Percentiles rank a stretch among this genome's conserved stretches.
Evolutionary conservation across 2,797 vertebrate genomes (phyloP).

Genomic region (Clarias laeviceps): DNA sequence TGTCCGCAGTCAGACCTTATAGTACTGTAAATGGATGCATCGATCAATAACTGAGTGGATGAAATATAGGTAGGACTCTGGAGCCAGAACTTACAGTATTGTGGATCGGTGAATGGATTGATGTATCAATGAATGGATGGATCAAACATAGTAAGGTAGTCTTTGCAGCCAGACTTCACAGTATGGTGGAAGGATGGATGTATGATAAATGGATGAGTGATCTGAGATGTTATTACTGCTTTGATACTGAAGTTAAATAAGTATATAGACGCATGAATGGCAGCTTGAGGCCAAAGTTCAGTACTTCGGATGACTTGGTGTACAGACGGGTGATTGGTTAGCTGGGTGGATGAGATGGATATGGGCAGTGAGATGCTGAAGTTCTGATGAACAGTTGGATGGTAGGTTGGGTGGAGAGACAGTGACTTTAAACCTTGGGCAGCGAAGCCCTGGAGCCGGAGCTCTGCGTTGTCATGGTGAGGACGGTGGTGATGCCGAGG

Average conservation of each 20-base stretch:
- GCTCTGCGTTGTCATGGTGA: constrained; percentile 97
- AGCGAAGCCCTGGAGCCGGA: constrained; percentile 92
- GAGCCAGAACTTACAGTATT: too few relatives aligned
- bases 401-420: not conserved
- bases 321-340: not conserved
- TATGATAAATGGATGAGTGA: not conserved
- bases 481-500: constrained; percentile 92
- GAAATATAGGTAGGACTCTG: too few relatives aligned
- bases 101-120: not conserved
- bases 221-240: too few relatives aligned
- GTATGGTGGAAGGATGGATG: not conserved
- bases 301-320: not conserved
- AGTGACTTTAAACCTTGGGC: constrained; percentile 81
- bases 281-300: not conserved
- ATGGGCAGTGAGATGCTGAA: not conserved
- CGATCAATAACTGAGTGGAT: not conserved
- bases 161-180: too few relatives aligned
- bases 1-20: not conserved
- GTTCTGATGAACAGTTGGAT: not conserved
- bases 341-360: not conserved
- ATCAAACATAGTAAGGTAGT: too few relatives aligned
- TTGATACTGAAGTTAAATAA: too few relatives aligned
- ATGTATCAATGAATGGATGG: too few relatives aligned
- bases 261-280: too few relatives aligned
- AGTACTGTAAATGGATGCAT: not conserved